Evolutionary conservation across 2,797 vertebrate species (phyloP), one percentile per base, ranked within the genome.

Genomic region (Manis pentadactyla): DNA sequence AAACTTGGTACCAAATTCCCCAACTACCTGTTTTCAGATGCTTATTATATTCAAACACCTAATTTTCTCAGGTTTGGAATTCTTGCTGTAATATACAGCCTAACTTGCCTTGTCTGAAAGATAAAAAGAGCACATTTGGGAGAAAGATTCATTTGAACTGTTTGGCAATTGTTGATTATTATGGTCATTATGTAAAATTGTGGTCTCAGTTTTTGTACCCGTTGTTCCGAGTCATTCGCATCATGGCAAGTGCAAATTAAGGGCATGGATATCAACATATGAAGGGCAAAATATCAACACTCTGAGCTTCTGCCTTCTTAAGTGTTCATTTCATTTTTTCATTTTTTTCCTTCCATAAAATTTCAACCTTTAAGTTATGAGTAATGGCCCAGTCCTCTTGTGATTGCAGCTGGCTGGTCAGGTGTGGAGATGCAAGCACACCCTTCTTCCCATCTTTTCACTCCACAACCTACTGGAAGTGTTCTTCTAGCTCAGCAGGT

Each of bases 31-130:
- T 77, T 73, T 74, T 71, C 23, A 77, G 9, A 73, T 71, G n/a
- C 13, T 66, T 66, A 34, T 46, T 4, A 77, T 69, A 77, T 92
- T 81, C 49, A 85, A 81, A 89, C 21, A 23, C 25, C 14, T 83
- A 42, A 23, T 63, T 69, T 75, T 51, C 27, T 64, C 14, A 78
- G 18, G 19, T 59, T 17, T 46, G 2, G 23, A 61, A 69, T 2
- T 29, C 46, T 21, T 75, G 34, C 75, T 39, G 6, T 78, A 78
- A 53, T 71, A 74, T 11, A 8, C 39, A 53, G n/a, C 18, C 49
- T 71, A 66, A 59, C 9, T 59, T 75, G 37, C 37, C 1, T 37
- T 51, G 59, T 37, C 81, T 90, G 7, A 71, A 94, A 66, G 14
- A 59, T 53, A 23, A 77, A 87, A 63, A 18, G 23, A 42, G 57